Evolutionary conservation across 1,140 invertebrate species (phyloP).

Genomic region (Cepaea nemoralis): DNA sequence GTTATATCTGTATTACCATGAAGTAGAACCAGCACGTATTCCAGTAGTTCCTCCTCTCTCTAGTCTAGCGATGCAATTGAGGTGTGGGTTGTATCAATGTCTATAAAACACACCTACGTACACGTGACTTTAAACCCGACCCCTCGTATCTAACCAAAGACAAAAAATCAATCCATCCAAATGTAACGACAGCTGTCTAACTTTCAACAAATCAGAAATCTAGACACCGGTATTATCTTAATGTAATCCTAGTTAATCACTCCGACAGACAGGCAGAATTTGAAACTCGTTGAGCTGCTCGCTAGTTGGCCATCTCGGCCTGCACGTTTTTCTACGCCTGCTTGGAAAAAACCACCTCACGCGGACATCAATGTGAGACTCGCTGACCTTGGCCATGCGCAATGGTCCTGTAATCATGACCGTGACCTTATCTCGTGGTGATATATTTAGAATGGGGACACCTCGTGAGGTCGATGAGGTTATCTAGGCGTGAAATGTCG

Average conservation of each 20-base stretch:
- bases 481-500: conserved; percentile 3
- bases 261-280: neutral
- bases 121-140: neutral
- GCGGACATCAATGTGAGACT: conserved; percentile 49
- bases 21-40: neutral
- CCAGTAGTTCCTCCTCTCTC: neutral
- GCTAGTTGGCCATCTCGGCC: neutral
- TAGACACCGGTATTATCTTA: neutral
- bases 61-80: neutral
- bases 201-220: neutral
- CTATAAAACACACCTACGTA: neutral
- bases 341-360: conserved; percentile 31
- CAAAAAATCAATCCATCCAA: neutral
- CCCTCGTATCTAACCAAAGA: neutral
- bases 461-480: conserved; percentile 29
- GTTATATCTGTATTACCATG: neutral
- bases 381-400: conserved; percentile 47
- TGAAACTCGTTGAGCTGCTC: neutral
- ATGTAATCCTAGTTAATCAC: neutral
- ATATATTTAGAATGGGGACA: conserved; percentile 24
- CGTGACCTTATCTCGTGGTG: conserved; percentile 19
- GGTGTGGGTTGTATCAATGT: too few relatives aligned
- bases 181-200: neutral
- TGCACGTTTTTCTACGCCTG: conserved; percentile 45
- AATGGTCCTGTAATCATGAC: conserved; percentile 39